These are phyloP conservation scores for Pipra filicauda DNA, from an alignment of 2,113 vertebrate species.

Conservation along the genomic window DNA sequence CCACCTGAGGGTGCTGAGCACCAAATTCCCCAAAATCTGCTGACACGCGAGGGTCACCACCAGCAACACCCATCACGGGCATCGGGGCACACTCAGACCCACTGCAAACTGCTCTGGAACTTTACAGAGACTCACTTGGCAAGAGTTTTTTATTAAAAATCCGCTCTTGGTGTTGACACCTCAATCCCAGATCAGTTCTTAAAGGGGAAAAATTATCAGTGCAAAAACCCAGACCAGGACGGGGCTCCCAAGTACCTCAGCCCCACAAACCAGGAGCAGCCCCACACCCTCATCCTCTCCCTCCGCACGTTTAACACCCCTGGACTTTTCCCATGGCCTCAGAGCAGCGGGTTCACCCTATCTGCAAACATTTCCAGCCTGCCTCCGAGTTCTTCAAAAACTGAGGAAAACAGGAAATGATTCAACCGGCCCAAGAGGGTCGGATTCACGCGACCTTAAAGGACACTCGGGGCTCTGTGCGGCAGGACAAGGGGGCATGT, in stretches of 20 bases:
- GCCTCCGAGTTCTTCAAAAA: background rate
- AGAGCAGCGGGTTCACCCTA: background rate
- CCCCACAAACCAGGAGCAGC: background rate
- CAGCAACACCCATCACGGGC: fast-evolving
- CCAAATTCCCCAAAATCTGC: background rate
- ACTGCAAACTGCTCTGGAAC: background rate
- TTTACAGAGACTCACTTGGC: background rate
- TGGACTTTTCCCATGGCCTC: slow-evolving; percentile 53
- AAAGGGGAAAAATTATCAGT: background rate
- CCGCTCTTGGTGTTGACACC: background rate
- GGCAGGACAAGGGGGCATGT: fast-evolving
- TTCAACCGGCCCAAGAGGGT: background rate
- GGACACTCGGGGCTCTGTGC: background rate
- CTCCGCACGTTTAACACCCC: background rate
- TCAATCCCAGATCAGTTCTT: fast-evolving
- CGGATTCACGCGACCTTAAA: background rate
- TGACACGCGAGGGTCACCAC: fast-evolving
- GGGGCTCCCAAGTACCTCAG: background rate
- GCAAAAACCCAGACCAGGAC: background rate
- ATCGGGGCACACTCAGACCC: fast-evolving
- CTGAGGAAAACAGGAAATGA: slow-evolving; percentile 70
- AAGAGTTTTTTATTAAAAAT: background rate
- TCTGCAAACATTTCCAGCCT: slow-evolving; percentile 42
- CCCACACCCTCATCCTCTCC: background rate
- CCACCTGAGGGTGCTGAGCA: background rate